Base-by-base conservation (phyloP, 2,888 invertebrate genomes). In the Ypsolopha sequella region DNA sequence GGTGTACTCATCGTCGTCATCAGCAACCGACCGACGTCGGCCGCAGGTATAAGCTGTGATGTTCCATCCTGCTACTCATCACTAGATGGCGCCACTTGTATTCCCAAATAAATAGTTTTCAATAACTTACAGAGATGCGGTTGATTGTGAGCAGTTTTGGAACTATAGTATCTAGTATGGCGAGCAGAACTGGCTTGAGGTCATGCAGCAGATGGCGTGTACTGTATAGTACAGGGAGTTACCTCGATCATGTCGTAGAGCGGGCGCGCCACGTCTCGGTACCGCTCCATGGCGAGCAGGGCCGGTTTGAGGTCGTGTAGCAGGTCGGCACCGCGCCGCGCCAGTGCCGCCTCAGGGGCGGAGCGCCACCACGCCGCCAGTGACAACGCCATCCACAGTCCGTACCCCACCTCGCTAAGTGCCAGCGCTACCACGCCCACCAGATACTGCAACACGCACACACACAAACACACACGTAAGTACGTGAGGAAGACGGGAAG, bases 271-370 rank as follows among this genome's bases (percentile, higher is more conserved):
- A 82, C 64, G 62, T 85, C 81, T 34, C 68, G 65, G 73, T 84
- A 80, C 44, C 75, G 72, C 62, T 80, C 76, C 50, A 85, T 64
- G 60, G 81, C 81, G 53, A 82, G 80, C 68, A 85, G 73, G 62
- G 80, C 80, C 50, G 85, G 82, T 73, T 80, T 80, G 61, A 85
- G 60, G 70, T 85, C 85, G 69, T 82, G 81, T 73, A 85, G 62
- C 60, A 82, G 68, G 72, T 82, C 80, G 41, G 78, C 57, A 56
- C 76, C 80, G 61, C 68, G 75, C 48, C 85, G 80, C 66, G 80
- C 85, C 59, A 85, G 78, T 72, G 76, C 79, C 13, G 85, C 85
- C 68, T 78, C 73, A 57, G 84, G 84, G 45, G 82, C 75, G 53
- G 54, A 48, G 59, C 76, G 76, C 85, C 85, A 85, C 85, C 85